Percentiles rank a stretch among this genome's conserved stretches.
Conservation (phyloP, 2,888 invertebrate genomes). For the Pachydiplax longipennis region DNA sequence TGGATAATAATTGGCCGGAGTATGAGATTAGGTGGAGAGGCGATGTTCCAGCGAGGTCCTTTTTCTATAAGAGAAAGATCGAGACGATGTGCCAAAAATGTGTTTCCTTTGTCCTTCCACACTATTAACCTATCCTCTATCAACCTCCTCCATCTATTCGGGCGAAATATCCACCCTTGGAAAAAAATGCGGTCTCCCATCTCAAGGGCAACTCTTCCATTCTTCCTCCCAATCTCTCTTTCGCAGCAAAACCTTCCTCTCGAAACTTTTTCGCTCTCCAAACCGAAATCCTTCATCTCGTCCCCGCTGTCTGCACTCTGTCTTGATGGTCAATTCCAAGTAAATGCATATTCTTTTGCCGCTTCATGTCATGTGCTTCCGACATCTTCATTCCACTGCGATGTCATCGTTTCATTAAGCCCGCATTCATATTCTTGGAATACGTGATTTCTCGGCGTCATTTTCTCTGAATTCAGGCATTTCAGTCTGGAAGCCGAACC, state of each 20-base stretch:
- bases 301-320: background rate
- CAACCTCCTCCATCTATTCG: background rate
- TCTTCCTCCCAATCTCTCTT: background rate
- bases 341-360: background rate
- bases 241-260: background rate
- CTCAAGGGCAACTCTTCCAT: background rate
- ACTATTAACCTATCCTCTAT: too few relatives aligned
- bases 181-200: background rate
- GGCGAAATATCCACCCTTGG: background rate
- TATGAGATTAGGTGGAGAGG: too few relatives aligned
- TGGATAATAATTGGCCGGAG: too few relatives aligned
- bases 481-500: too few relatives aligned
- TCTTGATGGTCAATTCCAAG: background rate
- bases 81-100: too few relatives aligned
- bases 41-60: too few relatives aligned
- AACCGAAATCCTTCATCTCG: background rate
- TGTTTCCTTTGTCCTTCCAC: too few relatives aligned
- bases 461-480: too few relatives aligned
- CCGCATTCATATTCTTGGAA: background rate
- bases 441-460: too few relatives aligned
- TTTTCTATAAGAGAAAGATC: too few relatives aligned
- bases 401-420: background rate
- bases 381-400: background rate
- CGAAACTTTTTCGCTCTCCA: background rate
- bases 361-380: background rate